A percentile compares a stretch with the other conserved stretches of the same genome.
These are phyloP conservation scores for Paraescarpia echinospica DNA, from an alignment of 1,140 invertebrate genomes.

Conservation along the genomic window DNA sequence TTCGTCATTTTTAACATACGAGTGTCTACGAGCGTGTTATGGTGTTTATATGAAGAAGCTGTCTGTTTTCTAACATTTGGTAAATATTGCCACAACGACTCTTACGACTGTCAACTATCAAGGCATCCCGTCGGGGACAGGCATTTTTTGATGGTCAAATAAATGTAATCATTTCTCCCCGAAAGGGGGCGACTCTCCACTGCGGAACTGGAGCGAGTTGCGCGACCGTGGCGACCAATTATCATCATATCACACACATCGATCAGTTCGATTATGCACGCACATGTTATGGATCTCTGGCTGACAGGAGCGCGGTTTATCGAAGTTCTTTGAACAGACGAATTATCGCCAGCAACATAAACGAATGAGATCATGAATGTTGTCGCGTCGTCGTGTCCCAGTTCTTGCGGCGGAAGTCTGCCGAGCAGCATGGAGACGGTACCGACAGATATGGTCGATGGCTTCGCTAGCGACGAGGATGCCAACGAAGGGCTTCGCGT, in stretches of 20 bases:
- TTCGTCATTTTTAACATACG: too few species aligned
- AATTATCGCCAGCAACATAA: not conserved
- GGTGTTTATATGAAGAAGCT: too few species aligned
- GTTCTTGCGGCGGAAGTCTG: constrained; percentile 1
- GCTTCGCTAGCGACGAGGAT: constrained; percentile 28
- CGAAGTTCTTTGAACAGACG: not conserved
- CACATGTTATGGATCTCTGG: not conserved
- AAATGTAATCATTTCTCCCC: too few species aligned
- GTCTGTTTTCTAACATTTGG: too few species aligned
- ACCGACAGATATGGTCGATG: constrained; percentile 24
- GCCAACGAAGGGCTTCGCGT: constrained; percentile 30
- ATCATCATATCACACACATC: not conserved
- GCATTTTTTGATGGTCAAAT: too few species aligned
- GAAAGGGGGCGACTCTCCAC: too few species aligned
- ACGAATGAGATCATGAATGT: not conserved
- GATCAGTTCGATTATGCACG: not conserved
- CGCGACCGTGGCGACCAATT: not conserved
- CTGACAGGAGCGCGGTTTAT: not conserved
- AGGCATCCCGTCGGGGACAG: too few species aligned
- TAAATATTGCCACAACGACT: too few species aligned
- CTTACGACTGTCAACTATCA: too few species aligned
- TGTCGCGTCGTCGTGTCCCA: not conserved
- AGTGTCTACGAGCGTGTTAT: too few species aligned
- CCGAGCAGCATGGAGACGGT: constrained; percentile 26
- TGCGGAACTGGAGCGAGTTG: too few species aligned